Conservation (phyloP, 1,140 invertebrate genomes). For the Bicyclus anynana region DNA sequence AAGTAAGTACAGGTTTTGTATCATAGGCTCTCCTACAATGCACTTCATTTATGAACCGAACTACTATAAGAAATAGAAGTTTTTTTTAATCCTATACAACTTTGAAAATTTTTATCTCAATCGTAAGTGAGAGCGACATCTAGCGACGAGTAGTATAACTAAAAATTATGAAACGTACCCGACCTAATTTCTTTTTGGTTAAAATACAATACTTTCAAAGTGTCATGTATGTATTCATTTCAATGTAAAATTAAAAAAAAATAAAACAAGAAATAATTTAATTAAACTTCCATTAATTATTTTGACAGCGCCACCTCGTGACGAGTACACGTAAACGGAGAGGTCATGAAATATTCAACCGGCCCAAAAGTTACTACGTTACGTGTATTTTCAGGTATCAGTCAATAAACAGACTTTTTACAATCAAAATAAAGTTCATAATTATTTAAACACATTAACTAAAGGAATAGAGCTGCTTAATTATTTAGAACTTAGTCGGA, state of each 20-base stretch:
- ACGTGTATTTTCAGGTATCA: slow-evolving; percentile 29
- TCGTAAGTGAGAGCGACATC: too few relatives aligned
- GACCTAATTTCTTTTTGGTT: too few relatives aligned
- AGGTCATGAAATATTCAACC: slow-evolving; percentile 51
- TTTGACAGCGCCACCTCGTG: slow-evolving; percentile 38
- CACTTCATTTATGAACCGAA: too few relatives aligned
- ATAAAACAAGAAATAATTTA: neutral
- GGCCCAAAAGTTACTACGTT: slow-evolving; percentile 54
- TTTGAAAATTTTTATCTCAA: too few relatives aligned
- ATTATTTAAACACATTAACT: slow-evolving; percentile 10
- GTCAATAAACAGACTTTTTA: slow-evolving; percentile 30
- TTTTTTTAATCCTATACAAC: too few relatives aligned
- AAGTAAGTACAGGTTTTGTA: too few relatives aligned
- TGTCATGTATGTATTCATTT: too few relatives aligned
- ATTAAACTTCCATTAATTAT: neutral
- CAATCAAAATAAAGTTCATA: slow-evolving; percentile 26
- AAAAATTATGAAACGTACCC: too few relatives aligned
- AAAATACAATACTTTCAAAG: too few relatives aligned
- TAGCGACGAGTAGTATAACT: too few relatives aligned
- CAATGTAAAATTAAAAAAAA: neutral
- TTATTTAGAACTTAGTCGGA: slow-evolving; percentile 45
- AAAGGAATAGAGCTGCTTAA: slow-evolving; percentile 51
- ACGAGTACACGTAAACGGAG: slow-evolving; percentile 22
- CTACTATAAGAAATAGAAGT: too few relatives aligned
- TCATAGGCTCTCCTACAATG: too few relatives aligned